A percentile compares a stretch with the other conserved stretches of the same genome.
Conservation (phyloP, 2,888 invertebrate genomes). For the Boloria euphrosyne region DNA sequence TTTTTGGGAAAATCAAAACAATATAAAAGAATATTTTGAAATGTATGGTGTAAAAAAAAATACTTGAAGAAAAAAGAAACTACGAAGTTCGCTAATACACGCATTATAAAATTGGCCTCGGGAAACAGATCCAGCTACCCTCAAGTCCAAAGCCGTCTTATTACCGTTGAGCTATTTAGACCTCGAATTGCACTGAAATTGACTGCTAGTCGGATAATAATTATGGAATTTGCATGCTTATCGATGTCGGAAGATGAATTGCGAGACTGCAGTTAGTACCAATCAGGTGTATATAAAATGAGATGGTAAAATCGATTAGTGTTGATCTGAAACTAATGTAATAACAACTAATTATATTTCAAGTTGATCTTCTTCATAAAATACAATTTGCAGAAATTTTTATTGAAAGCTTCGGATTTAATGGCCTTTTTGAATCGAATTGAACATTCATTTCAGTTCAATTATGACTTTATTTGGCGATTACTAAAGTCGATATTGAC, state of each 20-base stretch:
- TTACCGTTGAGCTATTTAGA: conserved; percentile 13
- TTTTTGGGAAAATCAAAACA: no score
- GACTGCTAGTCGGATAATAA: conserved; percentile 35
- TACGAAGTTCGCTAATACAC: no score
- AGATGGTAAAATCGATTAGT: conserved; percentile 29
- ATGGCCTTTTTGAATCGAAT: no score
- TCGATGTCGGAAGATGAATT: conserved; percentile 42
- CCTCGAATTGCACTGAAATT: conserved; percentile 29
- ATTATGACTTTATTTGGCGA: no score
- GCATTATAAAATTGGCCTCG: no score
- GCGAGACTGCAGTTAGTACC: conserved; percentile 33
- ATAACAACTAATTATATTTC: conserved; percentile 10
- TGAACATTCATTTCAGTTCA: no score
- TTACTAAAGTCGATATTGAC: no score
- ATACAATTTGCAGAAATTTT: conserved; percentile 10
- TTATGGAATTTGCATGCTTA: conserved; percentile 41
- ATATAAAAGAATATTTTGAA: no score
- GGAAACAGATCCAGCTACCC: background rate
- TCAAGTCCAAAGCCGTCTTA: background rate
- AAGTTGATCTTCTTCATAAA: background rate
- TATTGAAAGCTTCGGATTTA: no score
- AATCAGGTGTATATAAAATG: conserved; percentile 33
- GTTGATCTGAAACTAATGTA: conserved; percentile 20
- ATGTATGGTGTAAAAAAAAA: no score
- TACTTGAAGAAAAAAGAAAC: no score